Percentiles rank a stretch among this genome's conserved stretches.
These are phyloP conservation scores for Trachelipus rathkii DNA, from an alignment of 1,140 invertebrate species.

Conservation along the genomic window DNA sequence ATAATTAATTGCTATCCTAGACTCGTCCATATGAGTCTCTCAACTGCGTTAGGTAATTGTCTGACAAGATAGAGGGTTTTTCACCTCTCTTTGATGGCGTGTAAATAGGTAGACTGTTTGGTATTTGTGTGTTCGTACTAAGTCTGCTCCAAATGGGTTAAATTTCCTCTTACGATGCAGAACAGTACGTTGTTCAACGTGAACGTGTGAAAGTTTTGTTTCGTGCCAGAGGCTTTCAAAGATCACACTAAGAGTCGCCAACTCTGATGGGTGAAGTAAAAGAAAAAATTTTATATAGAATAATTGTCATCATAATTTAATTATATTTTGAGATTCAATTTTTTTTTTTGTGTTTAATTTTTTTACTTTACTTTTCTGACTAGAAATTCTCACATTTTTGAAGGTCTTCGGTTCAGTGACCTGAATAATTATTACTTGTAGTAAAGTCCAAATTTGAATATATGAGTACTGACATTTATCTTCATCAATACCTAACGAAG, in stretches of 20 bases:
- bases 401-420: no score
- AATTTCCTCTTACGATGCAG: slow-evolving; percentile 97
- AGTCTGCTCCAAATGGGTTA: slow-evolving; percentile 89
- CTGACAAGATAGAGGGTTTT: slow-evolving; percentile 86
- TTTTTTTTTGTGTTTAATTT: no score
- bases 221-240: slow-evolving; percentile 89
- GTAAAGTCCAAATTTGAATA: no score
- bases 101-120: slow-evolving; percentile 95
- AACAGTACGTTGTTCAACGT: slow-evolving; percentile 88
- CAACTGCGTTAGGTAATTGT: slow-evolving; percentile 60
- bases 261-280: slow-evolving; percentile 68
- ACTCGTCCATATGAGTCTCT: background rate
- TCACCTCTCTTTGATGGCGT: slow-evolving; percentile 93
- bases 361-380: no score
- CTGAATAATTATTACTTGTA: no score
- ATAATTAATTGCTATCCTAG: background rate
- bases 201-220: slow-evolving; percentile 99
- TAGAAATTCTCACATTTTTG: no score
- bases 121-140: slow-evolving; percentile 98
- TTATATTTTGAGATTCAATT: no score
- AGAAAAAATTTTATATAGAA: background rate
- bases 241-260: slow-evolving; percentile 98
- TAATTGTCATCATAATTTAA: no score
- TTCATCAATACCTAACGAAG: no score
- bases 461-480: no score